A percentile compares a stretch with the other conserved stretches of the same genome.
phyloP scores from a whole-genome alignment of 2,113 vertebrate genomes.

The Andinoacara biseriatus region DNA sequence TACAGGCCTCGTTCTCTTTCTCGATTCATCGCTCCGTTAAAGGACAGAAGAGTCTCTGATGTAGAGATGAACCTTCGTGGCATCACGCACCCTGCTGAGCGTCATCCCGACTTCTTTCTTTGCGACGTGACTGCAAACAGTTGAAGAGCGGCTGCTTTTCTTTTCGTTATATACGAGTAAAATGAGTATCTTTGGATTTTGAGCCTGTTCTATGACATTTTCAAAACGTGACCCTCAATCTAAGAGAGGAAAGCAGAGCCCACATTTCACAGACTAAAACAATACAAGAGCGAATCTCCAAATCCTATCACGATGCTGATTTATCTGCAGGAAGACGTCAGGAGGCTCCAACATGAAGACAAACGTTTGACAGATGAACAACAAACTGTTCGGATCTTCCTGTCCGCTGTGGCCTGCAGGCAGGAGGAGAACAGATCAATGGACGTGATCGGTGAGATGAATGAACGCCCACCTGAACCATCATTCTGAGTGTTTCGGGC shows the following conservation, averaged over 20 bases:
- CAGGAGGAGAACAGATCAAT: constrained; percentile 29
- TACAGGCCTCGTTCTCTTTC: too few relatives aligned
- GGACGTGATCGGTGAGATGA: constrained; percentile 23
- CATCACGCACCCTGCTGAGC: not conserved
- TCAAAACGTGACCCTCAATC: not conserved
- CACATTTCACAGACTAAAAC: not conserved
- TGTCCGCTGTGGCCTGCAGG: not conserved
- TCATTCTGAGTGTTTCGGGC: constrained; percentile 14
- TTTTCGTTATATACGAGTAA: not conserved
- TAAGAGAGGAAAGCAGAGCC: not conserved
- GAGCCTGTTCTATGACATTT: not conserved
- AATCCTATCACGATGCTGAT: not conserved
- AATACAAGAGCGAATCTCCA: fast-evolving
- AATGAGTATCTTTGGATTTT: not conserved
- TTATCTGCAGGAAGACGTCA: too few relatives aligned
- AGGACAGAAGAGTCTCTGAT: not conserved
- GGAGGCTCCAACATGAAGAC: too few relatives aligned
- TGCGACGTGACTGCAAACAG: not conserved
- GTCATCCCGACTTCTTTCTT: too few relatives aligned
- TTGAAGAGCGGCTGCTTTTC: not conserved
- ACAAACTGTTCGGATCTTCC: not conserved
- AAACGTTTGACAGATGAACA: too few relatives aligned
- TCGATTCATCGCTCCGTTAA: too few relatives aligned
- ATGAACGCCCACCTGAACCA: constrained; percentile 32
- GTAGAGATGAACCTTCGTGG: not conserved